Evolutionary conservation across 2,113 vertebrate genomes (phyloP).

Genomic region (Microtus pennsylvanicus): DNA sequence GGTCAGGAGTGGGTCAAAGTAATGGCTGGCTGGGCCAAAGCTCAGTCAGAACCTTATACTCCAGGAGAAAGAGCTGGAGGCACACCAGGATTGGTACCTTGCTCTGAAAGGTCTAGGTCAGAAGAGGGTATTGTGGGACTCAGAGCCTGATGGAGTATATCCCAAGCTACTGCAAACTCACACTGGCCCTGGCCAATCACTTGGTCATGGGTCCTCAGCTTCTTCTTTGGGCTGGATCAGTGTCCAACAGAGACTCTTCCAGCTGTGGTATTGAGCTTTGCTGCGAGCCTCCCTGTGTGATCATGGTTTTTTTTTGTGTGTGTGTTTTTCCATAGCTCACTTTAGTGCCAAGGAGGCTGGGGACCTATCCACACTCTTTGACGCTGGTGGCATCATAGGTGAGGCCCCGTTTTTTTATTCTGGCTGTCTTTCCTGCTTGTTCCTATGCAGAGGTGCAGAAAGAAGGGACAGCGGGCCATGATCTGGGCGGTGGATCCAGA

Average conservation of each 20-base stretch:
- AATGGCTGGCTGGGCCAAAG: not conserved
- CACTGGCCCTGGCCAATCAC: not conserved
- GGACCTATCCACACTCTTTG: constrained; percentile 97
- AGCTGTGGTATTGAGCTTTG: not conserved
- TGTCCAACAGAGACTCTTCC: not conserved
- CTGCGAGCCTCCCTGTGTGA: not conserved
- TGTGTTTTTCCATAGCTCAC: constrained; percentile 88
- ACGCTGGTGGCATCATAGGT: constrained; percentile 97
- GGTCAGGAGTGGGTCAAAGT: not conserved
- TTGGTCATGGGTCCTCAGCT: not conserved
- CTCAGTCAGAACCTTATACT: not conserved
- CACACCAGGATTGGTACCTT: not conserved
- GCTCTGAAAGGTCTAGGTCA: not conserved
- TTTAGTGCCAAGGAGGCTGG: constrained; percentile 94
- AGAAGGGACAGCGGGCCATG: not conserved
- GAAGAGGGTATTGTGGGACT: not conserved
- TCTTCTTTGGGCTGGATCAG: not conserved
- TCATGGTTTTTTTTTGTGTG: not conserved
- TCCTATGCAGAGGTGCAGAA: not conserved
- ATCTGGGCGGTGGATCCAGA: not conserved
- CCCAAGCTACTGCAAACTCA: not conserved
- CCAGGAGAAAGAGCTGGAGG: not conserved
- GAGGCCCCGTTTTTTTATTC: constrained; percentile 17
- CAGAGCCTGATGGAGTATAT: not conserved
- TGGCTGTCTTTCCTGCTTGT: fast-evolving